Evolutionary conservation across 1,140 invertebrate genomes (phyloP).

Genomic region (Pantala flavescens): DNA sequence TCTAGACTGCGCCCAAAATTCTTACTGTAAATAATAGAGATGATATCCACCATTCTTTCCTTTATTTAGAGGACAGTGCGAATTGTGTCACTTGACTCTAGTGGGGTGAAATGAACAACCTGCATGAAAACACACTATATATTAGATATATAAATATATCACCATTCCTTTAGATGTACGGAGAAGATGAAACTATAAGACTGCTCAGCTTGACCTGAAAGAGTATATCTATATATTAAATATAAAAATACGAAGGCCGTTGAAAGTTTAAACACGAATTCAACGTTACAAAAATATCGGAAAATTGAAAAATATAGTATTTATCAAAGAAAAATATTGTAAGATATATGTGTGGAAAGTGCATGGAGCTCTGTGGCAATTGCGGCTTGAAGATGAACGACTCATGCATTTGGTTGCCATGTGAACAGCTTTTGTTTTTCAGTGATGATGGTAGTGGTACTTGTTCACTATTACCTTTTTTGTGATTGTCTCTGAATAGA

Average conservation of each 20-base stretch:
- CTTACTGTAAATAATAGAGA: conserved; percentile 3
- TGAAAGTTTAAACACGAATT: background rate
- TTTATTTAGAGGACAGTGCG: background rate
- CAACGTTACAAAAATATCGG: conserved; percentile 6
- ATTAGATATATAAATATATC: conserved; percentile 9
- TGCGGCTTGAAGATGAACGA: background rate
- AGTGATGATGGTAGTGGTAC: background rate
- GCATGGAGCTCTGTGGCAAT: background rate
- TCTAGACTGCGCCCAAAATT: background rate
- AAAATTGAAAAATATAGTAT: conserved; percentile 6
- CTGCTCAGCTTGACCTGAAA: conserved; percentile 7
- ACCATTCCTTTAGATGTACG: conserved; percentile 9
- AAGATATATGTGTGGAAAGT: conserved; percentile 7
- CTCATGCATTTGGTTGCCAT: background rate
- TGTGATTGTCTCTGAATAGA: conserved; percentile 6
- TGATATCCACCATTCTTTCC: background rate
- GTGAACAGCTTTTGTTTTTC: background rate
- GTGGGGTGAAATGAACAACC: conserved; percentile 2
- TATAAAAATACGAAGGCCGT: conserved; percentile 6
- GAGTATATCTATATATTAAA: conserved; percentile 9
- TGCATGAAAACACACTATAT: background rate
- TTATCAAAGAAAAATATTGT: conserved; percentile 1
- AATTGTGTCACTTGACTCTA: background rate
- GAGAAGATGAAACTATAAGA: background rate
- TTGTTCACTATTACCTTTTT: conserved; percentile 5